Percentiles rank a stretch among this genome's conserved stretches.
Conservation (phyloP, 2,113 vertebrate species). For the Hypanus sabinus region DNA sequence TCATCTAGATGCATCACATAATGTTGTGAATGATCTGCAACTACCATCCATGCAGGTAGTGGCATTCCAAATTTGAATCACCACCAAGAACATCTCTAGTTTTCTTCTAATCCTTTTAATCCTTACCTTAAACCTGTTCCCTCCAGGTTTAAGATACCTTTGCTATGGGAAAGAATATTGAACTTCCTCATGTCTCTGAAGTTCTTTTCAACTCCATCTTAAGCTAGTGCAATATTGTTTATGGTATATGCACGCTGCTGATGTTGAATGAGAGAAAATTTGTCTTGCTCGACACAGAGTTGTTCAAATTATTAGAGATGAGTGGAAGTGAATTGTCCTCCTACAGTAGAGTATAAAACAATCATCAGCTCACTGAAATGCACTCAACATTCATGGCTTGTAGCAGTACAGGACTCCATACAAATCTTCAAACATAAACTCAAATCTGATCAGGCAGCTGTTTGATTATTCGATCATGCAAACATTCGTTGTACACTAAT, state of each 20-base stretch:
- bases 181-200: no score
- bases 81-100: no score
- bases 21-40: no score
- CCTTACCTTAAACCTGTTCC: no score
- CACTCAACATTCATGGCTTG: background rate
- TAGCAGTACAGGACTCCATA: background rate
- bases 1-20: no score
- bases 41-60: no score
- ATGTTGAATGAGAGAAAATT: background rate
- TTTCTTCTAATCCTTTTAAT: no score
- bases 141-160: no score
- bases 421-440: conserved; percentile 25
- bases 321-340: background rate
- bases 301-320: background rate
- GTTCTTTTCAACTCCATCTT: no score
- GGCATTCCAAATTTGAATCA: no score
- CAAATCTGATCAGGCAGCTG: conserved; percentile 31
- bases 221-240: background rate
- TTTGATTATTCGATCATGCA: conserved; percentile 34
- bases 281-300: background rate
- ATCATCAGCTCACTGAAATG: background rate
- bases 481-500: conserved; percentile 19
- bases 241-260: background rate
- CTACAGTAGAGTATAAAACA: background rate
- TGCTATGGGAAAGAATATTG: no score